A percentile compares a stretch with the other conserved stretches of the same genome.
Evolutionary conservation across 2,113 vertebrate genomes (phyloP).

Genomic region (Orthonyx spaldingii): DNA sequence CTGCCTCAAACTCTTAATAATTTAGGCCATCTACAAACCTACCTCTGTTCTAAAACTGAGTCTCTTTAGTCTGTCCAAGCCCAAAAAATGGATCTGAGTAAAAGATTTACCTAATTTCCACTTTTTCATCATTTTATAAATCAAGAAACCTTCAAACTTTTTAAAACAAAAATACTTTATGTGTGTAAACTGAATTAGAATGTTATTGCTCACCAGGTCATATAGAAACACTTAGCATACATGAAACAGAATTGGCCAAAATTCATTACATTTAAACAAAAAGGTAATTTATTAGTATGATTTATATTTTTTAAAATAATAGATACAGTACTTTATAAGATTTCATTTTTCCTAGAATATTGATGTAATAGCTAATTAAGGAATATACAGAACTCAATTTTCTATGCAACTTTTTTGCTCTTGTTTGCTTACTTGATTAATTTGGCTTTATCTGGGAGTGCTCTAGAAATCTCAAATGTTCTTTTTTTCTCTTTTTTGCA

Average conservation of each 20-base stretch:
- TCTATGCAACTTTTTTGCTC: background rate
- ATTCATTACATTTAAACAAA: background rate
- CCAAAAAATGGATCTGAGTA: background rate
- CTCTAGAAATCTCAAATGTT: background rate
- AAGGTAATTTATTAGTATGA: background rate
- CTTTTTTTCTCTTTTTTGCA: fast-evolving
- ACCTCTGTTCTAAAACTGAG: background rate
- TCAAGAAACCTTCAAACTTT: background rate
- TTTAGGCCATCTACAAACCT: background rate
- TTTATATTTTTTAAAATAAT: background rate
- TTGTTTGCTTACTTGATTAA: background rate
- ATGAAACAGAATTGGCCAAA: background rate
- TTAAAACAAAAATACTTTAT: background rate
- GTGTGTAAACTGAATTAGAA: background rate
- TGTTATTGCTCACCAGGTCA: background rate
- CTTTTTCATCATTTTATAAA: background rate
- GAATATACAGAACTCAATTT: background rate
- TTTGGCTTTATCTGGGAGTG: background rate
- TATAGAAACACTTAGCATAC: background rate
- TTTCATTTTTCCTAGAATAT: background rate
- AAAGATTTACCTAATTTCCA: background rate
- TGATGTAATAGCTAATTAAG: background rate
- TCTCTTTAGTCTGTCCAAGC: background rate
- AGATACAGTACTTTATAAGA: background rate
- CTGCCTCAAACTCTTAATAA: background rate